Conservation (phyloP, 2,888 invertebrate genomes). For the Calliphora vomitoria region DNA sequence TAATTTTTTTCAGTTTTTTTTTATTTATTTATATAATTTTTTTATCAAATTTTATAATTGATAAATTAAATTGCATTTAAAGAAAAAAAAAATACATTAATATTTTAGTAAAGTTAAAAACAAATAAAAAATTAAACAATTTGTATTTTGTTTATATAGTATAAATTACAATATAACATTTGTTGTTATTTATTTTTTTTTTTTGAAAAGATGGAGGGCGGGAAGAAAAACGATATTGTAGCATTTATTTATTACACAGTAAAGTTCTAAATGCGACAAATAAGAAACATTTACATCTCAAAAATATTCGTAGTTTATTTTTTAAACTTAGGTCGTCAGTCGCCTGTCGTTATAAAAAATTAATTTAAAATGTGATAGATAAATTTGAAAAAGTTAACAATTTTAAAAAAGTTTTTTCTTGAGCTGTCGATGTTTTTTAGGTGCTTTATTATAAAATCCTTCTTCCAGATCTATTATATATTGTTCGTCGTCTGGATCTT, state of each 20-base stretch:
- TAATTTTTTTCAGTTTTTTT: constrained; percentile 35
- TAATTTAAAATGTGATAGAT: not conserved
- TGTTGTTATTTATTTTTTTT: not conserved
- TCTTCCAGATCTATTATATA: constrained; percentile 6
- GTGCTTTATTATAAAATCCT: constrained; percentile 43
- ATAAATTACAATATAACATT: constrained; percentile 64
- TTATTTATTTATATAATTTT: constrained; percentile 48
- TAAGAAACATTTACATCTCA: constrained; percentile 34
- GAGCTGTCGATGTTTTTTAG: constrained; percentile 37
- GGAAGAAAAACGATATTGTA: constrained; percentile 27
- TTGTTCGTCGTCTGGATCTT: constrained; percentile 56
- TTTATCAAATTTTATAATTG: constrained; percentile 62
- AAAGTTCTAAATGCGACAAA: constrained; percentile 34
- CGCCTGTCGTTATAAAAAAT: not conserved
- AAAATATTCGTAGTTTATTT: constrained; percentile 5
- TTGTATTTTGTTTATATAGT: constrained; percentile 66
- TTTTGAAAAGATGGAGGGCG: constrained; percentile 30
- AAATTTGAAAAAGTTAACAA: constrained; percentile 23
- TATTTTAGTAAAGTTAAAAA: constrained; percentile 63
- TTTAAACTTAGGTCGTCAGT: not conserved
- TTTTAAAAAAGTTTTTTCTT: constrained; percentile 66
- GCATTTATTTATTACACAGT: constrained; percentile 45
- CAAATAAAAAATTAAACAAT: constrained; percentile 68
- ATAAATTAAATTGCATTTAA: constrained; percentile 70
- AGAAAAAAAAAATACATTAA: constrained; percentile 57